Evolutionary conservation across 2,797 vertebrate genomes (phyloP).

Genomic region (Rousettus madagascariensis): DNA sequence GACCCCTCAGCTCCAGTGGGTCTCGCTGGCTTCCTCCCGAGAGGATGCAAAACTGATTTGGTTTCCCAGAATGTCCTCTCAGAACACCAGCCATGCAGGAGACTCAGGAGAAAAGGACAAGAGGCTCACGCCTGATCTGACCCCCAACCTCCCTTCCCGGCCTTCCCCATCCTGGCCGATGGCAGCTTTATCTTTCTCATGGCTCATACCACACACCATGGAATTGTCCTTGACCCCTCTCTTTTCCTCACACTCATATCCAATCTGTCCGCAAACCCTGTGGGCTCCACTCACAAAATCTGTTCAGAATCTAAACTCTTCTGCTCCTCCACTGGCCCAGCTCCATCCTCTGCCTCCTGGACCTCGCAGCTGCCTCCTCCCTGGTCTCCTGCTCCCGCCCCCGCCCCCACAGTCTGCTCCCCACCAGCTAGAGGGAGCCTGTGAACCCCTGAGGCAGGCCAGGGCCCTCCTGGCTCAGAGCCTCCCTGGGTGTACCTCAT

Average conservation of each 20-base stretch:
- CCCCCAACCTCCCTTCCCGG: neutral
- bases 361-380: neutral
- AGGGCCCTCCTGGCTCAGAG: neutral
- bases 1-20: neutral
- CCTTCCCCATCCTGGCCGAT: accelerated
- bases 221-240: neutral
- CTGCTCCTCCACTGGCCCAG: neutral
- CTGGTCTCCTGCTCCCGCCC: too few relatives aligned
- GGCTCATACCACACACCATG: neutral
- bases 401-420: neutral
- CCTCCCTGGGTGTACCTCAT: neutral
- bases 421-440: neutral
- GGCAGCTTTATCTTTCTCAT: neutral
- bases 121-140: neutral
- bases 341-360: neutral
- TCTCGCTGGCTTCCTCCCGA: neutral
- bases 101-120: neutral
- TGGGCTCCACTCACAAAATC: neutral
- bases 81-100: neutral
- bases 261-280: neutral
- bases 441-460: neutral
- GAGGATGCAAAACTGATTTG: neutral
- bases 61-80: neutral
- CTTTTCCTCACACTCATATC: neutral
- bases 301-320: neutral